Conservation (phyloP, 92 coral and sea anemone species). For the Scolanthus callimorphus region DNA sequence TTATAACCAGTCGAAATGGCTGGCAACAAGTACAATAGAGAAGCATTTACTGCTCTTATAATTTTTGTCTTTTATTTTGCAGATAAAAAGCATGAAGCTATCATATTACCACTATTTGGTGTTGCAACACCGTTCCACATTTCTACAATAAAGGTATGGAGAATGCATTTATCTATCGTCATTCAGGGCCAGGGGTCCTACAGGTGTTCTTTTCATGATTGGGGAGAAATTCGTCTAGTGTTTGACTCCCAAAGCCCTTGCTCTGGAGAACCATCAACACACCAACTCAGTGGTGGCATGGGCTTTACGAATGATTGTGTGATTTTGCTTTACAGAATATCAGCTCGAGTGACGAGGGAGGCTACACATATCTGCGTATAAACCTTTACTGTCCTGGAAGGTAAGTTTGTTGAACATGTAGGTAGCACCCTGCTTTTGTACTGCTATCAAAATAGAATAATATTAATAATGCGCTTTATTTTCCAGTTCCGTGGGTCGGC, state of each 20-base stretch:
- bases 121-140: constrained; percentile 96
- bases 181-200: too few relatives aligned
- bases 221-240: too few relatives aligned
- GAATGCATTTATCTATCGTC: background rate
- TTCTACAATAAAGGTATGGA: constrained; percentile 89
- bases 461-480: background rate
- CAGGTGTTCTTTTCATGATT: too few relatives aligned
- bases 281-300: too few relatives aligned
- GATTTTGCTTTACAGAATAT: constrained; percentile 59
- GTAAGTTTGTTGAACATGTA: too few relatives aligned
- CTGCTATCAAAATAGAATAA: background rate
- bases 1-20: too few relatives aligned
- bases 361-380: constrained; percentile 91
- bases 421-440: too few relatives aligned
- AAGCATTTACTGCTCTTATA: too few relatives aligned
- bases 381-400: constrained; percentile 98
- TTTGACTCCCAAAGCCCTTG: too few relatives aligned
- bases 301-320: too few relatives aligned
- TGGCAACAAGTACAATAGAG: too few relatives aligned
- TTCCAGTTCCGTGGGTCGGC: constrained; percentile 83
- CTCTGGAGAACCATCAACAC: too few relatives aligned
- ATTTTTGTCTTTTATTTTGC: background rate
- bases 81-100: constrained; percentile 96
- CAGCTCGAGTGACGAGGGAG: constrained; percentile 99
- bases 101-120: constrained; percentile 93